These are phyloP conservation scores for Sebastes trivittatus DNA, from an alignment of 2,797 vertebrate genomes.

Conservation along the genomic window DNA sequence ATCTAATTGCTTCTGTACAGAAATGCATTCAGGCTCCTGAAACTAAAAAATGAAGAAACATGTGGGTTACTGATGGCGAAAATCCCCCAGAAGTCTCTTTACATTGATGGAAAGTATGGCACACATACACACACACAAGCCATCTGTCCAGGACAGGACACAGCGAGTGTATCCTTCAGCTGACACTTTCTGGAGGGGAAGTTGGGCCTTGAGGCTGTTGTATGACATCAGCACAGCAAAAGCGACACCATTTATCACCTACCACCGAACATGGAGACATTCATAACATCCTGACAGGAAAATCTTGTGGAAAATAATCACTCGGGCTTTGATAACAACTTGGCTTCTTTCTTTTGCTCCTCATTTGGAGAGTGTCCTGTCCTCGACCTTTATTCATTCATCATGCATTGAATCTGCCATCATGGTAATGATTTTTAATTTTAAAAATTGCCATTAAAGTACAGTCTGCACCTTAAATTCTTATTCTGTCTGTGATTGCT, in stretches of 20 bases:
- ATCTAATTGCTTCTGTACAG: constrained; percentile 71
- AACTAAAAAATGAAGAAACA: constrained; percentile 21
- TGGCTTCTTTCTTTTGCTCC: constrained; percentile 63
- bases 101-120: constrained; percentile 48
- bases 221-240: constrained; percentile 92
- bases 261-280: constrained; percentile 93
- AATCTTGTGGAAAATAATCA: constrained; percentile 96
- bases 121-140: constrained; percentile 16
- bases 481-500: neutral
- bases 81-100: constrained; percentile 16
- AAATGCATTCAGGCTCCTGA: constrained; percentile 51
- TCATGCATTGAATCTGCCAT: neutral
- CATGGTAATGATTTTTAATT: neutral
- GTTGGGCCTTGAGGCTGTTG: constrained; percentile 86
- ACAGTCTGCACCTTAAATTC: neutral
- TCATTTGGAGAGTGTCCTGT: constrained; percentile 72
- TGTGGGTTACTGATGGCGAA: neutral
- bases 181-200: constrained; percentile 82
- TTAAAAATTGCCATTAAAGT: neutral
- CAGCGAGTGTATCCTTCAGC: constrained; percentile 77
- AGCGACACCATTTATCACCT: constrained; percentile 92
- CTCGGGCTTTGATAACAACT: constrained; percentile 90
- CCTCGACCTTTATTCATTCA: constrained; percentile 38
- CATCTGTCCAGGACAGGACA: constrained; percentile 54
- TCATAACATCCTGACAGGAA: constrained; percentile 99